Percentiles rank a stretch among this genome's conserved stretches.
Evolutionary conservation across 2,797 vertebrate genomes (phyloP).

Genomic region (Hafferia zeledoni): DNA sequence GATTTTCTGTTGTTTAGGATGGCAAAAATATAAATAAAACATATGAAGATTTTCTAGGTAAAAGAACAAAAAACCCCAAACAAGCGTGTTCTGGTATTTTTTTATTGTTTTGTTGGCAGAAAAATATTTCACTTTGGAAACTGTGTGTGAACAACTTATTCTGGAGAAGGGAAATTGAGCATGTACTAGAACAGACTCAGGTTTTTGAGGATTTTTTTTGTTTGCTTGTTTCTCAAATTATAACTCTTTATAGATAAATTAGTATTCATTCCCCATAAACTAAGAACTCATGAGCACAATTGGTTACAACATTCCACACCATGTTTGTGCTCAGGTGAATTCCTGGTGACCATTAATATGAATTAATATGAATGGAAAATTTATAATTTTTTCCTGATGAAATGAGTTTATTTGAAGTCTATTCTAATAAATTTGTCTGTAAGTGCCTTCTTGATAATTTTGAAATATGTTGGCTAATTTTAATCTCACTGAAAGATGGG

Average conservation of each 20-base stretch:
- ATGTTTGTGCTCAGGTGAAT: not conserved
- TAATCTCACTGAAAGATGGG: not conserved
- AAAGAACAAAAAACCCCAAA: not conserved
- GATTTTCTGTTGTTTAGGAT: not conserved
- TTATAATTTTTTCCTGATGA: not conserved
- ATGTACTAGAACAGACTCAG: not conserved
- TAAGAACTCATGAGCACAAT: not conserved
- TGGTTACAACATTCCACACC: not conserved
- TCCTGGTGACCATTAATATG: not conserved
- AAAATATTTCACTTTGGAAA: not conserved
- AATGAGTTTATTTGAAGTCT: not conserved
- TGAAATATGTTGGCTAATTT: not conserved
- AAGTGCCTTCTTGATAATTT: not conserved
- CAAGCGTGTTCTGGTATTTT: not conserved
- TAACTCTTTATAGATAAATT: not conserved
- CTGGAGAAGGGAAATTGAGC: not conserved
- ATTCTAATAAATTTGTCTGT: not conserved
- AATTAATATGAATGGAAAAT: not conserved
- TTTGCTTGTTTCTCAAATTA: not conserved
- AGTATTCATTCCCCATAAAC: not conserved
- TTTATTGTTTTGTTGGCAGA: slow-evolving; percentile 1
- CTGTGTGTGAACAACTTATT: slow-evolving; percentile 5
- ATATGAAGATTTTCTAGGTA: slow-evolving; percentile 8
- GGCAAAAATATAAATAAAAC: slow-evolving; percentile 54
- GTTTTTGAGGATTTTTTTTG: accelerated